phyloP scores from a whole-genome alignment of 2,888 invertebrate species.

The Drosophila histrio region DNA sequence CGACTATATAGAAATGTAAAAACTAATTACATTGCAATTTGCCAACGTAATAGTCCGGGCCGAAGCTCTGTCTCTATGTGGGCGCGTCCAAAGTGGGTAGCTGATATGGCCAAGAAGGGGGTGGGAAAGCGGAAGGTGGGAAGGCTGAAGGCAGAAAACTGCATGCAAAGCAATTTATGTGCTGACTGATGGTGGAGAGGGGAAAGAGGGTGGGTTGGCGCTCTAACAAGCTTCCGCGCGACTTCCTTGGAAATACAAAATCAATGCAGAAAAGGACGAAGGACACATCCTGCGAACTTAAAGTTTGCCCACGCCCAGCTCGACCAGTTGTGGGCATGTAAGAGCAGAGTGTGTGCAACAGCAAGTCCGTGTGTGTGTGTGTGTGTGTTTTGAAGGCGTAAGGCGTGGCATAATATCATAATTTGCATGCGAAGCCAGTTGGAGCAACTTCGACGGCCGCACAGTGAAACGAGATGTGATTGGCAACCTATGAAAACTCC shows the following conservation, averaged over 20 bases:
- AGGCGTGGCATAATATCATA: constrained; percentile 68
- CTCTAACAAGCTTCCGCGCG: constrained; percentile 77
- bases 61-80: constrained; percentile 51
- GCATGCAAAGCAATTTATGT: constrained; percentile 78
- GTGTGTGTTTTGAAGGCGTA: constrained; percentile 24
- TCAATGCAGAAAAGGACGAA: constrained; percentile 67
- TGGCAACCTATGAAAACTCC: neutral
- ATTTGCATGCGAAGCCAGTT: constrained; percentile 65
- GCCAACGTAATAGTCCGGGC: constrained; percentile 74
- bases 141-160: constrained; percentile 50
- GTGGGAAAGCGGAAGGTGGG: neutral
- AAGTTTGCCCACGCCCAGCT: constrained; percentile 55
- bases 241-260: constrained; percentile 75
- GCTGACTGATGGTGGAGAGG: constrained; percentile 4
- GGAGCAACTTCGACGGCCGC: constrained; percentile 18
- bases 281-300: constrained; percentile 68
- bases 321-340: neutral
- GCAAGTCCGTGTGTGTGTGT: neutral
- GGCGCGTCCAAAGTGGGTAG: constrained; percentile 17
- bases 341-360: neutral
- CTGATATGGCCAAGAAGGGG: neutral
- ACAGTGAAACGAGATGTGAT: constrained; percentile 24
- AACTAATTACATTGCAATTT: constrained; percentile 82
- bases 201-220: constrained; percentile 5
- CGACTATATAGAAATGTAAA: constrained; percentile 73